A percentile compares a stretch with the other conserved stretches of the same genome.
Conservation (phyloP, 2,888 invertebrate species). For the Taenaris catops region DNA sequence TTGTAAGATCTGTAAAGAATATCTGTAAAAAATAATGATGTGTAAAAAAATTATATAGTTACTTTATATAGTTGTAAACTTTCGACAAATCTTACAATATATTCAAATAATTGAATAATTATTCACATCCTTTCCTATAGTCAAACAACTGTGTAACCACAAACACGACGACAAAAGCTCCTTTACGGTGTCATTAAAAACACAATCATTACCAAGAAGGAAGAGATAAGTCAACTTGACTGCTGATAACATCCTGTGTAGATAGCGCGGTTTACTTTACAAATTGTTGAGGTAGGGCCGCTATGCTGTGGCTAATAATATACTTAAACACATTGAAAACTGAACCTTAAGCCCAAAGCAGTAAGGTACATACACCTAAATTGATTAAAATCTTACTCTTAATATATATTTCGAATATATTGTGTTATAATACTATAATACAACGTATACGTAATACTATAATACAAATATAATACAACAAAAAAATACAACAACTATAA, state of each 20-base stretch:
- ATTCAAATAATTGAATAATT: too few relatives aligned
- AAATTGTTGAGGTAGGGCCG: constrained; percentile 36
- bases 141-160: constrained; percentile 6
- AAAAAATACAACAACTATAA: too few relatives aligned
- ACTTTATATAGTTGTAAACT: too few relatives aligned
- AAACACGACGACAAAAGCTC: constrained; percentile 9
- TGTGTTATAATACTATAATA: too few relatives aligned
- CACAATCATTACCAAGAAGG: constrained; percentile 37
- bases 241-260: constrained; percentile 49
- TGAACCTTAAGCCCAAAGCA: constrained; percentile 30
- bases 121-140: constrained; percentile 8
- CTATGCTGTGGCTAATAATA: neutral
- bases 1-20: too few relatives aligned
- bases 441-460: too few relatives aligned
- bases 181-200: constrained; percentile 12
- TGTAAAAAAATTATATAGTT: too few relatives aligned
- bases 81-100: too few relatives aligned
- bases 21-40: too few relatives aligned
- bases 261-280: constrained; percentile 47
- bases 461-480: too few relatives aligned
- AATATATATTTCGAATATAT: too few relatives aligned
- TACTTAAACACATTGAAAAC: neutral
- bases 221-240: constrained; percentile 39
- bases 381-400: neutral
- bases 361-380: neutral